Evolutionary conservation across 2,888 invertebrate genomes (phyloP).

Genomic region (Sericinus montela): DNA sequence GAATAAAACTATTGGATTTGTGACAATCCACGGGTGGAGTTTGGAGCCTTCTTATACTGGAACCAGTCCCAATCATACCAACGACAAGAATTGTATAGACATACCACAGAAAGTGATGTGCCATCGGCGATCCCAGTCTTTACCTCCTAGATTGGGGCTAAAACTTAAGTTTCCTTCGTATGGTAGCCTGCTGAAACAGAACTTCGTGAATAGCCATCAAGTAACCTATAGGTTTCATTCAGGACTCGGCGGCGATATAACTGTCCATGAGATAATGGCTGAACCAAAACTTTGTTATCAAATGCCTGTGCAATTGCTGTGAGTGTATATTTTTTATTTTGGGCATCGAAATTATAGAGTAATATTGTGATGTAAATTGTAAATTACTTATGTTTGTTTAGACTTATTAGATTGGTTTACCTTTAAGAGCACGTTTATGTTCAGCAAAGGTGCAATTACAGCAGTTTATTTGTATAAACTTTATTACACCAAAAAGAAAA

Average conservation of each 20-base stretch:
- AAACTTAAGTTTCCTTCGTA: slow-evolving; percentile 91
- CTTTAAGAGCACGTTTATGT: too few species aligned
- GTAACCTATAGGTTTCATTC: slow-evolving; percentile 93
- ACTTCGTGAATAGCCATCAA: slow-evolving; percentile 86
- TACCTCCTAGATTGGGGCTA: slow-evolving; percentile 89
- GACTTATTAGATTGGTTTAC: too few species aligned
- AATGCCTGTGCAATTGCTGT: slow-evolving; percentile 93
- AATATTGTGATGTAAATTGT: too few species aligned
- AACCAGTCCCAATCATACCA: slow-evolving; percentile 83
- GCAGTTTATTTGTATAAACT: too few species aligned
- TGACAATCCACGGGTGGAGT: slow-evolving; percentile 92
- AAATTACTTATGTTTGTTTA: too few species aligned
- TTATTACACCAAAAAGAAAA: too few species aligned
- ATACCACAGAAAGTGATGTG: slow-evolving; percentile 57
- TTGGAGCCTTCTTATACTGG: slow-evolving; percentile 87
- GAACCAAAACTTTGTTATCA: slow-evolving; percentile 92
- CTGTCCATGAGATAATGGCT: slow-evolving; percentile 95
- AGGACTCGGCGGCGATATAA: slow-evolving; percentile 93
- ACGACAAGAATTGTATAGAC: slow-evolving; percentile 60
- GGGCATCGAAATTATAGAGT: too few species aligned
- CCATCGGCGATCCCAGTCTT: slow-evolving; percentile 87
- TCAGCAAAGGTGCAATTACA: too few species aligned
- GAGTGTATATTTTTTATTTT: slow-evolving; percentile 74
- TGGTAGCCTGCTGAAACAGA: slow-evolving; percentile 82
- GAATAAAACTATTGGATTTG: slow-evolving; percentile 87